Conservation (phyloP, 1,140 invertebrate species). For the Notospermus geniculatus region DNA sequence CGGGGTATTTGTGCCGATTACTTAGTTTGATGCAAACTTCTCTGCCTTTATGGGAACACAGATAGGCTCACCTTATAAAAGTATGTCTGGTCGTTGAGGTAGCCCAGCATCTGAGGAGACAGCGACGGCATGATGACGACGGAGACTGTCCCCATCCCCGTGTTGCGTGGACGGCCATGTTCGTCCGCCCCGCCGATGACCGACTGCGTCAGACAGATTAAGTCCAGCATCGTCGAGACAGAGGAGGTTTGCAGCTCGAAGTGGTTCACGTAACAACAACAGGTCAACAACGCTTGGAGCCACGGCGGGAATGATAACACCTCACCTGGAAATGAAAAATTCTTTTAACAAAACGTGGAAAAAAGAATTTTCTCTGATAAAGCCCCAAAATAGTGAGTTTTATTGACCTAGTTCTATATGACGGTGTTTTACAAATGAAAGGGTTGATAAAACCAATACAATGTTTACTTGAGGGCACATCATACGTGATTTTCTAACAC, state of each 20-base stretch:
- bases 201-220: constrained; percentile 63
- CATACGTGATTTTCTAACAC: too few relatives aligned
- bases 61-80: constrained; percentile 66
- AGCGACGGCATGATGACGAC: constrained; percentile 69
- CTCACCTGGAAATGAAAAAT: constrained; percentile 28
- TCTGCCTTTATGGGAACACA: too few relatives aligned
- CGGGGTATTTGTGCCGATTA: too few relatives aligned
- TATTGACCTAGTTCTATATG: too few relatives aligned
- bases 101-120: constrained; percentile 65
- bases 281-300: constrained; percentile 71
- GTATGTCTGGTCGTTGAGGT: constrained; percentile 65
- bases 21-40: too few relatives aligned
- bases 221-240: constrained; percentile 72
- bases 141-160: constrained; percentile 60
- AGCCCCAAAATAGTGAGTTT: too few relatives aligned
- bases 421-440: too few relatives aligned
- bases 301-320: constrained; percentile 66
- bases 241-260: constrained; percentile 67
- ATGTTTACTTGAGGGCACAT: too few relatives aligned
- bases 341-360: too few relatives aligned
- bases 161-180: constrained; percentile 9
- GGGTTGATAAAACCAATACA: too few relatives aligned
- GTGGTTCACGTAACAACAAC: constrained; percentile 66
- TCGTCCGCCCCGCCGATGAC: constrained; percentile 22
- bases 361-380: too few relatives aligned